Evolutionary conservation across 2,888 invertebrate species (phyloP).

Genomic region (Halictus ligatus): DNA sequence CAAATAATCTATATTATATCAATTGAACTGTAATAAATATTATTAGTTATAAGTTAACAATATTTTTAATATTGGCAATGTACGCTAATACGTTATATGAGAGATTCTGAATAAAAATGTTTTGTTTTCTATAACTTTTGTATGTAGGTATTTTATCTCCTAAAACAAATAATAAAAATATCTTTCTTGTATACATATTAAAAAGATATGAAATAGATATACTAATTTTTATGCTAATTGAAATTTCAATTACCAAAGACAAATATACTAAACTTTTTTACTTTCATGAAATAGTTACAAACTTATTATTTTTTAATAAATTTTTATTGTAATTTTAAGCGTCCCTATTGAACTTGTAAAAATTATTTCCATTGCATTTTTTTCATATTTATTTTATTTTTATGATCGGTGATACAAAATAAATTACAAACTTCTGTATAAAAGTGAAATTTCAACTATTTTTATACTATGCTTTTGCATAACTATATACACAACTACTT

Average conservation of each 20-base stretch:
- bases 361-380: background rate
- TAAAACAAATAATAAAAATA: background rate
- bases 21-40: background rate
- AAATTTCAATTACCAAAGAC: background rate
- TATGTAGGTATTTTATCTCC: background rate
- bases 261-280: background rate
- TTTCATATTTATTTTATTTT: background rate
- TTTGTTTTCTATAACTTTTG: background rate
- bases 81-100: background rate
- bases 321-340: no score
- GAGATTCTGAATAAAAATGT: background rate
- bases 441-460: background rate
- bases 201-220: background rate
- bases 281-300: background rate
- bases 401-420: conserved; percentile 18
- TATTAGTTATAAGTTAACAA: background rate
- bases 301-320: background rate
- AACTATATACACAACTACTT: conserved; percentile 83
- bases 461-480: conserved; percentile 30
- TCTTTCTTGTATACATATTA: background rate
- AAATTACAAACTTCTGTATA: background rate
- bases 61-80: background rate
- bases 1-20: background rate
- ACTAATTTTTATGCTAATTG: background rate
- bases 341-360: background rate